Base-by-base conservation (phyloP, 2,113 vertebrate genomes). In the Corvus moneduloides region DNA sequence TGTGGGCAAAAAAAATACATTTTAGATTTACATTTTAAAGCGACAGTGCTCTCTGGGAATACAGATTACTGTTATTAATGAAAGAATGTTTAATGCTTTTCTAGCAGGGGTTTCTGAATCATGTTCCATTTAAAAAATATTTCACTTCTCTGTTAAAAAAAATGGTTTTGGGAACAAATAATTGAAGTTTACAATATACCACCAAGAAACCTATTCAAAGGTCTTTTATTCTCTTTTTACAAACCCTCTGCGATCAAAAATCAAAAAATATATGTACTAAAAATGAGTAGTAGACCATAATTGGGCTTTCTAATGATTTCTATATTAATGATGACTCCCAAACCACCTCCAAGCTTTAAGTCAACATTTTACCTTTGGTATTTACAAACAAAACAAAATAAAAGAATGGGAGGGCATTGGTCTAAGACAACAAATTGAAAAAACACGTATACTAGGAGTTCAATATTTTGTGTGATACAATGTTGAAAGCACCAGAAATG, bases 41-140 rank as follows among this genome's bases (percentile, higher is more conserved):
- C 92, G 90, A 92, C 88, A 97, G 64, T 74, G 85, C 90, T 90
- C 90, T 91, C 69, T 95, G 90, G 87, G 80, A 94, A 91, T 92
- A 69, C 52, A 85, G 84, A 97, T 97, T 96, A 94, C 84, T 97
- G 58, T 97, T 97, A 97, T 97, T 97, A 97, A 96, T 94, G 85
- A 84, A 96, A 91, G 77, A 97, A 96, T 97, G 80, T 95, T 97
- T 98, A 97, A 97, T 92, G 90, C 84, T 58, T 96, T 96, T 96
- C 89, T 96, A 92, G 88, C 84, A 96, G 67, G 58, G 51, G 54
- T 92, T 96, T 97, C 79, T 96, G 86, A 97, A 95, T 97, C 94
- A 96, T 92, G 86, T 44, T 92, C 71, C 71, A 62, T 94, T 97
- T 94, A 37, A 91, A 73, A 95, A 90, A 84, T 24, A 90, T 92